Conservation (phyloP, 2,113 vertebrate species). For the Apodemus speciosus region DNA sequence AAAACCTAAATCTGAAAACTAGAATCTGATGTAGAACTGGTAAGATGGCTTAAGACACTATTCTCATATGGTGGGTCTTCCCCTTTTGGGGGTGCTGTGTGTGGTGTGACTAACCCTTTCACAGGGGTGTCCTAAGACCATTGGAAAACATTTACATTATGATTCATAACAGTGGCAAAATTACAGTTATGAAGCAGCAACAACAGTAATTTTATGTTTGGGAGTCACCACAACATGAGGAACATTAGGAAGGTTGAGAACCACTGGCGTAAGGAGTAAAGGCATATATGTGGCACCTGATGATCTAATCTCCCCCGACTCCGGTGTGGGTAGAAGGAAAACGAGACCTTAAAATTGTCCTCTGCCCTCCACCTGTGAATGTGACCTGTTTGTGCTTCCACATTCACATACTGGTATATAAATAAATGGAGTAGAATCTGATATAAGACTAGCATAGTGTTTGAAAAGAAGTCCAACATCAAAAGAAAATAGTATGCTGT, state of each 20-base stretch:
- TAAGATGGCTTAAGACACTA: background rate
- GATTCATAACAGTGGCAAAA: background rate
- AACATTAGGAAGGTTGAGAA: background rate
- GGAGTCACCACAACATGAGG: background rate
- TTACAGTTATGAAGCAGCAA: background rate
- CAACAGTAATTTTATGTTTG: background rate
- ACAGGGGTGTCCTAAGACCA: background rate
- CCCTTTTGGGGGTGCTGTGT: background rate
- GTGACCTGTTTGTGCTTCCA: background rate
- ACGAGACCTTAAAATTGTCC: background rate
- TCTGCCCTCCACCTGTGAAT: background rate
- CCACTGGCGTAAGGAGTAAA: background rate
- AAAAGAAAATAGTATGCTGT: background rate
- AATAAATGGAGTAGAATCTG: background rate
- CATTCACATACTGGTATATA: background rate
- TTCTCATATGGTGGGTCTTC: background rate
- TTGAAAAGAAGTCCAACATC: background rate
- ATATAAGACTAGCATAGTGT: background rate
- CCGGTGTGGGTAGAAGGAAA: background rate
- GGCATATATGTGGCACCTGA: background rate
- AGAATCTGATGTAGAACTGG: background rate
- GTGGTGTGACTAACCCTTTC: background rate
- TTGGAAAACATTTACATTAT: background rate
- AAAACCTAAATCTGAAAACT: constrained; percentile 17
- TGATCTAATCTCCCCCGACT: too few relatives aligned